Evolutionary conservation across 2,113 vertebrate genomes (phyloP).

Genomic region (Pachycephala philippinensis): DNA sequence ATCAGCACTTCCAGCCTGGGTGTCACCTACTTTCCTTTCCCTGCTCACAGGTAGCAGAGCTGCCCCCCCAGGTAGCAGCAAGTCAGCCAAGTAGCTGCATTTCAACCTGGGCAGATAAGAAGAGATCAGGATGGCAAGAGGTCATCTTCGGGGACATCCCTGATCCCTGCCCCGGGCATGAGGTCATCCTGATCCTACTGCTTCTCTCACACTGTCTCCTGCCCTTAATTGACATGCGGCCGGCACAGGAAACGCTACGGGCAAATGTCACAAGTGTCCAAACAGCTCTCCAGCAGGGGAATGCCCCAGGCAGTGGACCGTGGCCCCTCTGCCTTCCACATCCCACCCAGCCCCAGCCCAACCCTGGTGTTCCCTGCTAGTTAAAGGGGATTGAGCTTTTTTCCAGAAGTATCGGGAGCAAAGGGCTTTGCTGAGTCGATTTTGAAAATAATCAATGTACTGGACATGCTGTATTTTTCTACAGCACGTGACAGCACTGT

Average conservation of each 20-base stretch:
- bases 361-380: accelerated
- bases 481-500: accelerated
- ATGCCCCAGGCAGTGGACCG: accelerated
- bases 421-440: neutral
- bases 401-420: accelerated
- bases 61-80: neutral
- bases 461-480: neutral
- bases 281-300: neutral
- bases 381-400: neutral
- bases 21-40: neutral
- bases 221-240: neutral
- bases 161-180: neutral
- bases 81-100: neutral
- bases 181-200: neutral
- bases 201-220: neutral
- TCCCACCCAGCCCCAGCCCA: neutral
- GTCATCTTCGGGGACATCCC: neutral
- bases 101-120: conserved; percentile 27
- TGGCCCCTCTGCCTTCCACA: neutral
- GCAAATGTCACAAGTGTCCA: neutral
- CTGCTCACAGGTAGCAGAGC: neutral
- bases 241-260: accelerated
- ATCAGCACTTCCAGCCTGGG: neutral
- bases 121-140: conserved; percentile 38
- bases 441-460: neutral